These are phyloP conservation scores for Holothuria scabra DNA, from an alignment of 53 echinoderm and acorn worm species.

Conservation along the genomic window DNA sequence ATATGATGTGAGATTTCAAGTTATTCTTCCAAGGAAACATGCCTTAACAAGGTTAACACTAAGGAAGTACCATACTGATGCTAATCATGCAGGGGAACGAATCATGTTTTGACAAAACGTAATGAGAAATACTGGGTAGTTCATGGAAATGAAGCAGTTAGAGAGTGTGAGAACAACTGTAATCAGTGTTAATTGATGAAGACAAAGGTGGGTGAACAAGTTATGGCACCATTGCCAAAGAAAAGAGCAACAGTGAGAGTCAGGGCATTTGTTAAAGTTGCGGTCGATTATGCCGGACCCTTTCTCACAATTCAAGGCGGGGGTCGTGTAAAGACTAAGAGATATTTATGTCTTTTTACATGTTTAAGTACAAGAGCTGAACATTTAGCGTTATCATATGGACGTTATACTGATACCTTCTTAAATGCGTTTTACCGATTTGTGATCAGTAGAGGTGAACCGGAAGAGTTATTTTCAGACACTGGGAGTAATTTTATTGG, in stretches of 20 bases:
- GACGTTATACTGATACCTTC: slow-evolving; percentile 23
- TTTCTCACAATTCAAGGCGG: slow-evolving; percentile 36
- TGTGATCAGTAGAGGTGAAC: no score
- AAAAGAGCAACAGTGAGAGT: slow-evolving; percentile 13
- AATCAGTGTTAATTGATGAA: slow-evolving; percentile 19
- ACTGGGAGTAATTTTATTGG: no score
- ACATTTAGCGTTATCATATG: slow-evolving; percentile 17
- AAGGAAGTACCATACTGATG: slow-evolving; percentile 45
- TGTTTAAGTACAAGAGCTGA: no score
- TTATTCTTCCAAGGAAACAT: slow-evolving; percentile 52
- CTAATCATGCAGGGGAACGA: slow-evolving; percentile 23
- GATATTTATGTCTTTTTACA: slow-evolving; percentile 45
- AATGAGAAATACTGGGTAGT: slow-evolving; percentile 33
- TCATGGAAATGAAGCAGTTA: slow-evolving; percentile 7
- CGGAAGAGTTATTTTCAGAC: no score
- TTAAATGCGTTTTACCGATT: slow-evolving; percentile 29
- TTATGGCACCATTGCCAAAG: slow-evolving; percentile 21
- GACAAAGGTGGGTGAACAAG: slow-evolving; percentile 12
- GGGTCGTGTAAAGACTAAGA: slow-evolving; percentile 7
- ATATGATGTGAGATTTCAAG: slow-evolving; percentile 37
- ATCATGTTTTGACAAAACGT: slow-evolving; percentile 19
- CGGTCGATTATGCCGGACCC: slow-evolving; percentile 52
- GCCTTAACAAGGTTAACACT: slow-evolving; percentile 33
- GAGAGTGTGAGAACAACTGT: slow-evolving; percentile 33
- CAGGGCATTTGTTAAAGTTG: slow-evolving; percentile 37